These are phyloP conservation scores for Eueides isabella DNA, from an alignment of 1,140 invertebrate genomes.

Conservation along the genomic window DNA sequence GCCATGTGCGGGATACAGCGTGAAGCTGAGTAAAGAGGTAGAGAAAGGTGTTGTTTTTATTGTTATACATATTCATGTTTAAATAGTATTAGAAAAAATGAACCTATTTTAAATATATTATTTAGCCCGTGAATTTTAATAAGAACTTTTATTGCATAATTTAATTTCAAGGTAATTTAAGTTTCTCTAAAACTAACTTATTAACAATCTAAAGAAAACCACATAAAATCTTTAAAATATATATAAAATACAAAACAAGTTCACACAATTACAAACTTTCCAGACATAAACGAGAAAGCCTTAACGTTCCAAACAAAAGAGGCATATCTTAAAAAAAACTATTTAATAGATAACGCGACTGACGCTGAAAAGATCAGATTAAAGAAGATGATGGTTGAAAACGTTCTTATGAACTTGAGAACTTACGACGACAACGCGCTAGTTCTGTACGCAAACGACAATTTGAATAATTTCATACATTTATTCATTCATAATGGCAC, in stretches of 20 bases:
- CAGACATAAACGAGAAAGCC: slow-evolving; percentile 86
- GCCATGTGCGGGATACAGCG: too few species aligned
- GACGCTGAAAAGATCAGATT: slow-evolving; percentile 85
- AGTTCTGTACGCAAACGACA: slow-evolving; percentile 95
- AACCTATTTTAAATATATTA: too few species aligned
- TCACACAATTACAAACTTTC: slow-evolving; percentile 12
- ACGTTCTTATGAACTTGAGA: slow-evolving; percentile 92
- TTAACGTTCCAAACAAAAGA: slow-evolving; percentile 92
- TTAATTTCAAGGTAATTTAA: slow-evolving; percentile 2
- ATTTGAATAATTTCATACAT: slow-evolving; percentile 96
- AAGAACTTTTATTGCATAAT: not conserved
- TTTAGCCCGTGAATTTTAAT: too few species aligned
- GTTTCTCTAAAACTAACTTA: not conserved
- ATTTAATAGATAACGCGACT: slow-evolving; percentile 84
- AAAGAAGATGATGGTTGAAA: slow-evolving; percentile 88
- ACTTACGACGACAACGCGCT: slow-evolving; percentile 92
- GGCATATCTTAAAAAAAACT: slow-evolving; percentile 91
- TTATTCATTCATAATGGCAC: slow-evolving; percentile 90
- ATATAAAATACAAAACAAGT: not conserved
- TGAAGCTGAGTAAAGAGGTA: too few species aligned
- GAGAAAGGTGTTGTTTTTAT: too few species aligned
- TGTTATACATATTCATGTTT: too few species aligned
- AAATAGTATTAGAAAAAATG: too few species aligned
- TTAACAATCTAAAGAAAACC: not conserved
- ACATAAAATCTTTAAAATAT: not conserved